Conservation (phyloP, 2,797 vertebrate species). For the Megalops cyprinoides region DNA sequence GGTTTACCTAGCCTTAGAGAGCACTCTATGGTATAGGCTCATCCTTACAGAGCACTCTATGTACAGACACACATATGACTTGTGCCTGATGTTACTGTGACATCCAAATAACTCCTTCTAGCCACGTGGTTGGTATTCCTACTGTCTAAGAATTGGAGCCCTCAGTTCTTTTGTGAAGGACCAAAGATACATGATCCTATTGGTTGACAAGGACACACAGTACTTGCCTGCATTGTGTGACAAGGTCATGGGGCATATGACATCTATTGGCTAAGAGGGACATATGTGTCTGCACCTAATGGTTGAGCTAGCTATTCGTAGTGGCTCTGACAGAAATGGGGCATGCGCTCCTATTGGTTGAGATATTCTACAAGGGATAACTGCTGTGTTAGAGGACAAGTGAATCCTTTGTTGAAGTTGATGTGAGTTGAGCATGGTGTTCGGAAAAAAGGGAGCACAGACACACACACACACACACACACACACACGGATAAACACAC, state of each 20-base stretch:
- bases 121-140: background rate
- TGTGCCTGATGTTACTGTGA: background rate
- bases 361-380: no score
- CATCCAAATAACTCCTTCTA: background rate
- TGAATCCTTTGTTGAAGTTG: background rate
- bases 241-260: background rate
- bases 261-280: background rate
- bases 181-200: background rate
- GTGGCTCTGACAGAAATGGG: background rate
- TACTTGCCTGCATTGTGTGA: background rate
- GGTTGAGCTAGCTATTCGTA: background rate
- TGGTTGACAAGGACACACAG: background rate
- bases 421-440: slow-evolving; percentile 13
- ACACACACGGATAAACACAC: slow-evolving; percentile 9
- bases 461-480: slow-evolving; percentile 27
- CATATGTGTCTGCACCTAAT: background rate
- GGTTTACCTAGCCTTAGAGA: slow-evolving; percentile 21
- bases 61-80: background rate
- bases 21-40: background rate
- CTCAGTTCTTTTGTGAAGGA: background rate
- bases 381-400: background rate
- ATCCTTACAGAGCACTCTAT: slow-evolving; percentile 20
- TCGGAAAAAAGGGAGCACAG: slow-evolving; percentile 5
- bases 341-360: background rate
- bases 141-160: background rate